phyloP scores from a whole-genome alignment of 2,797 vertebrate species.

The Eidolon dupreanum region DNA sequence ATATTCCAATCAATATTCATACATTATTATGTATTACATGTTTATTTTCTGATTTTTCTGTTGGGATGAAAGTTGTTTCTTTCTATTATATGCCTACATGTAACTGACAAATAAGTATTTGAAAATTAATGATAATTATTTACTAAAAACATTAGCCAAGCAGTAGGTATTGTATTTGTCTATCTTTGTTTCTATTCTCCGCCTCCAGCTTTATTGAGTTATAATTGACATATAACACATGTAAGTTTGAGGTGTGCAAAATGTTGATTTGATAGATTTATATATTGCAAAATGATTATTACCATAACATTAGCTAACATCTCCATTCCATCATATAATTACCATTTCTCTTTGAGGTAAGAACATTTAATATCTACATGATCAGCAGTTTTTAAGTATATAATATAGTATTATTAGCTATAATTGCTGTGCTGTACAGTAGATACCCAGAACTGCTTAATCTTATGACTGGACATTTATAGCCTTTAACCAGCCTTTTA shows the following conservation, averaged over 20 bases:
- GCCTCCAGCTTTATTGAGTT: background rate
- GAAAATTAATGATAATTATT: background rate
- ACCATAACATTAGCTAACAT: background rate
- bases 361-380: background rate
- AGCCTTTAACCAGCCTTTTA: background rate
- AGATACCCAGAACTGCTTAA: background rate
- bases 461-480: background rate
- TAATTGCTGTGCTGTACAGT: background rate
- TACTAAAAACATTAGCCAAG: background rate
- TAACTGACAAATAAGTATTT: background rate
- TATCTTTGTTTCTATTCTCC: background rate
- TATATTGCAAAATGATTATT: background rate
- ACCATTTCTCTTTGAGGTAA: background rate
- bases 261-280: background rate
- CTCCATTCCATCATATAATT: background rate
- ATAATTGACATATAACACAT: background rate
- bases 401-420: background rate
- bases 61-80: background rate
- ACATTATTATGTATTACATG: background rate
- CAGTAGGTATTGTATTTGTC: background rate
- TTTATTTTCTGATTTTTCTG: background rate
- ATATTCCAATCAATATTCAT: background rate
- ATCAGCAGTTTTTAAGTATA: background rate
- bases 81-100: rapidly evolving
- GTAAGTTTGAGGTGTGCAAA: background rate